Base-by-base conservation (phyloP, 1,140 invertebrate genomes). In the Trachymyrmex septentrionalis region DNA sequence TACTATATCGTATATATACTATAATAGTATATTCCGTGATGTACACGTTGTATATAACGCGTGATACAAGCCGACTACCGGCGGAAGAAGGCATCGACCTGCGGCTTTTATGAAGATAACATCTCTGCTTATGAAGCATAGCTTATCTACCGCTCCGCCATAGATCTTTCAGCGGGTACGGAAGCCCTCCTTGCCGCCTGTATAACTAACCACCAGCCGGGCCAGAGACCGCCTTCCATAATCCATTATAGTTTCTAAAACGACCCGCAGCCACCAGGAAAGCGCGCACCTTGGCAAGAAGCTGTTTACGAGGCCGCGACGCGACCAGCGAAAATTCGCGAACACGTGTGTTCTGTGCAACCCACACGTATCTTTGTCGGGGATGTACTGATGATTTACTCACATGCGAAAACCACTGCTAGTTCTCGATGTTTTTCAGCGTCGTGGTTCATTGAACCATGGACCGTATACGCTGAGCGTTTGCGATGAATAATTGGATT, bases 111-210 rank as follows among this genome's bases (percentile, higher is more conserved):
- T 77, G 63, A 77, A 76, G 91, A 92, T 92, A 92, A 89, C 76
- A 92, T 92, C 91, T 89, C 86, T 84, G 90, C 90, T 91, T 91
- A 92, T 92, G 91, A 91, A 88, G 88, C 90, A 89, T 82, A 87
- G 87, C 89, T 92, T 92, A 92, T 92, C 91, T 87, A 78, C 81
- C 77, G 55, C 48, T 73, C 48, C 85, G 61, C 72, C 82, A 87
- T 91, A 85, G 86, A 92, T 92, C 91, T 92, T 92, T 91, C 88
- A 72, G 82, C 80, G 80, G 48, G 81, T 72, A 87, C 87, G 87
- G 86, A 91, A 87, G 80, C 85, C 57, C 61, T 72, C 80, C 86
- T 91, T 86, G 86, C 88, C 24, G 71, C 67, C 86, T 57, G 53
- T 67, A 61, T 48, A 78, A 85, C 57, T 48, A 86, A 59, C 88